Conservation (phyloP, 2,888 invertebrate genomes). For the Hypolimnas misippus region DNA sequence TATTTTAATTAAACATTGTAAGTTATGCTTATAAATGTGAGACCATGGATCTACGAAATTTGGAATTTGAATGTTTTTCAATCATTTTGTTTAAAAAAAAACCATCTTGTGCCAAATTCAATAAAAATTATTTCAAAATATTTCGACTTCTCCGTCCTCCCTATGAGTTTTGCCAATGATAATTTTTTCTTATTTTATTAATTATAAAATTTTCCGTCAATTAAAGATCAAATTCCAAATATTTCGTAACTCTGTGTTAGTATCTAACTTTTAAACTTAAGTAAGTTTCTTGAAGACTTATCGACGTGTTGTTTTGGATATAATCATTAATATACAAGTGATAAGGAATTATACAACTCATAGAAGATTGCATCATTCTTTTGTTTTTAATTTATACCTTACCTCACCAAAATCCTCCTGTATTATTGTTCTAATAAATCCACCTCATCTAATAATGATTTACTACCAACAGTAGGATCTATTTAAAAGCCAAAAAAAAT, state of each 20-base stretch:
- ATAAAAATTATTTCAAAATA: not conserved
- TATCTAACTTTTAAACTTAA: constrained; percentile 34
- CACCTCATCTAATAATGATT: too few relatives aligned
- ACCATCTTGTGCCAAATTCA: constrained; percentile 37
- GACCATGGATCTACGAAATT: constrained; percentile 50
- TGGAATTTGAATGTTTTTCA: constrained; percentile 5
- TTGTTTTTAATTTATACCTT: constrained; percentile 63
- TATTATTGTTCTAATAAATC: too few relatives aligned
- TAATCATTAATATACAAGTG: constrained; percentile 62
- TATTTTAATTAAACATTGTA: constrained; percentile 53
- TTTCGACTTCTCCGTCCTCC: not conserved
- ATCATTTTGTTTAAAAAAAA: constrained; percentile 1
- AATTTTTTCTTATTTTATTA: not conserved
- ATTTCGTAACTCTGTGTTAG: constrained; percentile 45
- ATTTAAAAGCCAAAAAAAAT: too few relatives aligned
- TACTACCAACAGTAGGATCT: too few relatives aligned
- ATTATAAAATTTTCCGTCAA: not conserved
- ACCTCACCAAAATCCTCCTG: too few relatives aligned
- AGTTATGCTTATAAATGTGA: constrained; percentile 48
- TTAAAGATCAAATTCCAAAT: constrained; percentile 4
- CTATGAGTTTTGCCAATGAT: not conserved
- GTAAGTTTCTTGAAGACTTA: constrained; percentile 60
- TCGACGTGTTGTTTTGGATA: constrained; percentile 61
- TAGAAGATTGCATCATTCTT: constrained; percentile 66
- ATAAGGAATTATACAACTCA: constrained; percentile 67